Evolutionary conservation across 2,888 invertebrate genomes (phyloP).

Genomic region (Campaea margaritaria): DNA sequence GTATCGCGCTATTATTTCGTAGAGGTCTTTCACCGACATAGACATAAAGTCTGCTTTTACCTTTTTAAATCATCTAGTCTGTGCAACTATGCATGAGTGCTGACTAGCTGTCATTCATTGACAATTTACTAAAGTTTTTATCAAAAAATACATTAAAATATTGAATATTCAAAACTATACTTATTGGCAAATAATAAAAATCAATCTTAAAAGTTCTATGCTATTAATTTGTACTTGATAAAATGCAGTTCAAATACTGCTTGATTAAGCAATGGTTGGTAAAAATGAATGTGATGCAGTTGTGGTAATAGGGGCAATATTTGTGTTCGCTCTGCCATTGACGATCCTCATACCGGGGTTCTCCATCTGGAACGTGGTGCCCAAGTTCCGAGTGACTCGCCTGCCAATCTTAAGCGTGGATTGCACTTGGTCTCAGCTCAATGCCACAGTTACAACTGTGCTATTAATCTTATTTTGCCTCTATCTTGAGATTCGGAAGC

Average conservation of each 20-base stretch:
- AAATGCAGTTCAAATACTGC: constrained; percentile 14
- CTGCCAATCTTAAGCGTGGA: constrained; percentile 62
- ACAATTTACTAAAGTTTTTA: no score
- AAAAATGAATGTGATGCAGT: constrained; percentile 50
- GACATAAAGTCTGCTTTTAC: no score
- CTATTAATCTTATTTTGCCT: constrained; percentile 67
- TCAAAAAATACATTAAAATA: no score
- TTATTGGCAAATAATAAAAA: no score
- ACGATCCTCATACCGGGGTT: constrained; percentile 71
- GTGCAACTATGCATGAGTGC: no score
- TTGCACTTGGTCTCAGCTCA: constrained; percentile 69
- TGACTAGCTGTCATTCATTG: no score
- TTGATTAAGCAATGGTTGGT: constrained; percentile 52
- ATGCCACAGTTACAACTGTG: constrained; percentile 54
- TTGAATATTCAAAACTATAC: no score
- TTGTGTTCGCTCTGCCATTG: constrained; percentile 70
- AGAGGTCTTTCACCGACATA: background rate
- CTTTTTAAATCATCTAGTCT: no score
- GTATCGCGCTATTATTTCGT: background rate
- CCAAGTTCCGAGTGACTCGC: constrained; percentile 67
- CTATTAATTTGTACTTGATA: background rate
- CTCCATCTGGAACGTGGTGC: constrained; percentile 69
- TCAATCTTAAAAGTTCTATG: no score
- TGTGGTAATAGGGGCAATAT: constrained; percentile 48
- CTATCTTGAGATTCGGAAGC: constrained; percentile 71